These are phyloP conservation scores for Nemoura dubitans DNA, from an alignment of 2,888 invertebrate species.

Conservation along the genomic window DNA sequence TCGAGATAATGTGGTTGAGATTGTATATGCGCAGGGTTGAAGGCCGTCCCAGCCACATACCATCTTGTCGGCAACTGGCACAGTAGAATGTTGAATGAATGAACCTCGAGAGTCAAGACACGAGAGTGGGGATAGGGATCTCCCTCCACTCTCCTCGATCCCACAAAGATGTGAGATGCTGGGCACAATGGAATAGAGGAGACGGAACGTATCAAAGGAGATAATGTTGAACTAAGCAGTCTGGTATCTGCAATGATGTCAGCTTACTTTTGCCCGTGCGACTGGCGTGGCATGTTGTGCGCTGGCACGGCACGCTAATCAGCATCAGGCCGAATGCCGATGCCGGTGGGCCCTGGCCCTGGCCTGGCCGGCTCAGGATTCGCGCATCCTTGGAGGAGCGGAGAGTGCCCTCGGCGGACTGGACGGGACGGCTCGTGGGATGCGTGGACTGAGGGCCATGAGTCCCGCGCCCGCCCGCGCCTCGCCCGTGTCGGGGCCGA, in stretches of 20 bases:
- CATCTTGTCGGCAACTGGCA: neutral
- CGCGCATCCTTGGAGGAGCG: neutral
- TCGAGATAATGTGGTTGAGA: neutral
- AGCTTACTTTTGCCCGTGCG: neutral
- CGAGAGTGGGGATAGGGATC: neutral
- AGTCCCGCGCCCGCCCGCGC: no score
- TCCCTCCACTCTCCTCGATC: neutral
- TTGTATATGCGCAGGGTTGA: neutral
- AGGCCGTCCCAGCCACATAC: neutral
- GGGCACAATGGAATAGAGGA: constrained; percentile 7
- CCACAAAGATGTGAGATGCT: neutral
- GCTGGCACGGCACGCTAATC: neutral
- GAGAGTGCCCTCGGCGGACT: neutral
- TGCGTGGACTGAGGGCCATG: no score
- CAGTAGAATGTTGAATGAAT: constrained; percentile 5
- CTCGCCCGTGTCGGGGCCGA: no score
- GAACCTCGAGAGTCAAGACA: constrained; percentile 12
- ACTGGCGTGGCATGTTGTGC: neutral
- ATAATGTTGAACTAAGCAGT: constrained; percentile 5
- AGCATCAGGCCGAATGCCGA: neutral
- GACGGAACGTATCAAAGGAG: constrained; percentile 12
- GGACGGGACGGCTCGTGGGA: neutral
- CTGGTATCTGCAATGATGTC: neutral
- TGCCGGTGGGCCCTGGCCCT: no score
- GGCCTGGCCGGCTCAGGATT: neutral